Evolutionary conservation across 2,113 vertebrate species (phyloP).

Genomic region (Grallaria varia): DNA sequence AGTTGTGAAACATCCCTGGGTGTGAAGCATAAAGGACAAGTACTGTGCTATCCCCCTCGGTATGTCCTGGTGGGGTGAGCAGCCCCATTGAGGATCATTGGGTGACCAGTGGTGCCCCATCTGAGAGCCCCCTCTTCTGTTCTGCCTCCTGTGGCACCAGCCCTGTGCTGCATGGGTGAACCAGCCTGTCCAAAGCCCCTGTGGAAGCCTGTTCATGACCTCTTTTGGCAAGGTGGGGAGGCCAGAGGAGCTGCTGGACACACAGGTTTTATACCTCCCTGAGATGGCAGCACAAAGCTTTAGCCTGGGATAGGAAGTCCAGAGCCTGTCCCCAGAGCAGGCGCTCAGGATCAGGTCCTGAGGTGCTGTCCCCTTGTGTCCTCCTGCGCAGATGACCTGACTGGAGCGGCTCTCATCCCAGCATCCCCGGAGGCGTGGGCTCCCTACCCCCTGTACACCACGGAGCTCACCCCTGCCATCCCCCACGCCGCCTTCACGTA

Average conservation of each 20-base stretch:
- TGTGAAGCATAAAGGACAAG: not conserved
- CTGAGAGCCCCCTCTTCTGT: not conserved
- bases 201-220: not conserved
- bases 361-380: not conserved
- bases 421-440: conserved; percentile 95
- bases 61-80: not conserved
- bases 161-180: not conserved
- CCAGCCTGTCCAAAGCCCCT: not conserved
- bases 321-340: not conserved
- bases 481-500: conserved; percentile 94
- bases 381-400: conserved; percentile 87
- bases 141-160: not conserved
- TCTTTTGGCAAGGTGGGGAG: not conserved
- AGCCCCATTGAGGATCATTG: not conserved
- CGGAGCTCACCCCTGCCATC: conserved; percentile 92
- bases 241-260: not conserved
- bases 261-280: not conserved
- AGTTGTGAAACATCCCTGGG: not conserved
- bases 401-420: conserved; percentile 93
- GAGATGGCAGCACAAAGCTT: not conserved
- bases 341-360: not conserved
- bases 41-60: not conserved
- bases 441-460: conserved; percentile 94
- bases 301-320: not conserved
- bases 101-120: not conserved